Evolutionary conservation across 2,113 vertebrate genomes (phyloP).

Genomic region (Genyomyrus donnyi): DNA sequence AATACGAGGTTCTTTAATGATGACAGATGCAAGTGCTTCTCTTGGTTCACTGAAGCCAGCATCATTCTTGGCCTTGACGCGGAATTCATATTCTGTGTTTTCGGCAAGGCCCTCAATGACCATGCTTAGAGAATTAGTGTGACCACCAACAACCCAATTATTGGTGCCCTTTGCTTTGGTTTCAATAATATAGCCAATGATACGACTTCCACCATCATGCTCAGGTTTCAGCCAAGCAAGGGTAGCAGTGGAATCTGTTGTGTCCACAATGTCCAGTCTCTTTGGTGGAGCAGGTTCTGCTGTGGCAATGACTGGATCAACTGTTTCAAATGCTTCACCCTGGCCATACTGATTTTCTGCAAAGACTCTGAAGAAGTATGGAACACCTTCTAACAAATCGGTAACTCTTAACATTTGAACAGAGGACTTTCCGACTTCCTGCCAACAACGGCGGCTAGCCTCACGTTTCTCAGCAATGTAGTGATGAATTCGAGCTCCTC

Average conservation of each 20-base stretch:
- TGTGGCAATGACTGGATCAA: slow-evolving; percentile 82
- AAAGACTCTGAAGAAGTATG: slow-evolving; percentile 89
- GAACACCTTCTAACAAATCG: slow-evolving; percentile 82
- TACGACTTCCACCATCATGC: slow-evolving; percentile 90
- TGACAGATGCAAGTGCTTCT: slow-evolving; percentile 78
- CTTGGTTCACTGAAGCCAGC: slow-evolving; percentile 80
- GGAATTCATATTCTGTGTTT: slow-evolving; percentile 89
- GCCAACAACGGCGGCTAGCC: slow-evolving; percentile 93
- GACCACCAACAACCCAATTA: slow-evolving; percentile 79
- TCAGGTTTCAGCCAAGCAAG: slow-evolving; percentile 95
- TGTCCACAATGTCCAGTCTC: slow-evolving; percentile 85
- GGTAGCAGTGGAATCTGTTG: slow-evolving; percentile 77
- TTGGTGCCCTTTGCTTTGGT: slow-evolving; percentile 79
- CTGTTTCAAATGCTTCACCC: slow-evolving; percentile 81
- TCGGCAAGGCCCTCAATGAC: slow-evolving; percentile 71
- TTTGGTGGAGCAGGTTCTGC: slow-evolving; percentile 89
- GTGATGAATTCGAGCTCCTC: slow-evolving; percentile 85
- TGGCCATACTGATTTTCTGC: slow-evolving; percentile 93
- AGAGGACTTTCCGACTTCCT: slow-evolving; percentile 78
- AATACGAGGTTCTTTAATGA: slow-evolving; percentile 95
- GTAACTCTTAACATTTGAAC: slow-evolving; percentile 71
- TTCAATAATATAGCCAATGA: slow-evolving; percentile 81
- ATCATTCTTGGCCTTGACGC: slow-evolving; percentile 88
- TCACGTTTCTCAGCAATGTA: slow-evolving; percentile 89
- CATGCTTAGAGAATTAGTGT: slow-evolving; percentile 75